Base-by-base conservation (phyloP, 2,797 vertebrate species). In the Microcaecilia unicolor region DNA sequence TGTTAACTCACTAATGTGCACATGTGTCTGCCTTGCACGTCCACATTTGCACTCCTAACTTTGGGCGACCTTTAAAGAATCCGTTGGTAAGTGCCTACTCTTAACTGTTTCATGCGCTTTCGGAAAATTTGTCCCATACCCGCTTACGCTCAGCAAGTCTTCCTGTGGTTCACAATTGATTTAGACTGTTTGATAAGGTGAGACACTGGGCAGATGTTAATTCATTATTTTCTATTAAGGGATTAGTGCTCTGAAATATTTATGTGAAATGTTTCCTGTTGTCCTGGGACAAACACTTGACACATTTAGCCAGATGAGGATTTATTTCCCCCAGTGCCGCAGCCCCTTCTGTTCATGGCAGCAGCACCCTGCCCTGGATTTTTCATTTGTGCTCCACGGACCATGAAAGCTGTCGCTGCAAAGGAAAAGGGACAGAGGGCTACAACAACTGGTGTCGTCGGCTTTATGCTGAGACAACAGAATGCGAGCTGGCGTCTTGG, bases 381-480 rank as follows among this genome's bases (percentile, higher is more conserved):
- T 48, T 69, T 64, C 49, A 50, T 72, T 76, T 64, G 48, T 70
- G 51, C 51, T 72, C 65, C 48, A 52, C 51, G 60, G 56, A 63
- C 59, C 59, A 57, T 71, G 41, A 73, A 71, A 78, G 58, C 38
- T 63, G 37, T 28, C 6, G 3, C 67, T 71, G 60, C 49, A 46
- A 58, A 64, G 51, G 25, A 59, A 33, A n/a, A n/a, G n/a, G n/a
- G n/a, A n/a, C n/a, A 47, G 18, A 63, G 48, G 1, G 1, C 18
- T 30, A 35, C 64, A 31, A 61, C 57, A 71, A 53, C 36, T 61
- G 10, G 4, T 55, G 69, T 68, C 51, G 62, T 67, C 60, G 34
- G 28, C 64, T 79, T 72, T 62, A 18, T 71, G 64, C 67, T 79
- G 64, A 74, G 47, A 27, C 27, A 41, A 44, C 41, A 64, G 62